phyloP scores from a whole-genome alignment of 2,888 invertebrate genomes.

The Eucera pruinosa region DNA sequence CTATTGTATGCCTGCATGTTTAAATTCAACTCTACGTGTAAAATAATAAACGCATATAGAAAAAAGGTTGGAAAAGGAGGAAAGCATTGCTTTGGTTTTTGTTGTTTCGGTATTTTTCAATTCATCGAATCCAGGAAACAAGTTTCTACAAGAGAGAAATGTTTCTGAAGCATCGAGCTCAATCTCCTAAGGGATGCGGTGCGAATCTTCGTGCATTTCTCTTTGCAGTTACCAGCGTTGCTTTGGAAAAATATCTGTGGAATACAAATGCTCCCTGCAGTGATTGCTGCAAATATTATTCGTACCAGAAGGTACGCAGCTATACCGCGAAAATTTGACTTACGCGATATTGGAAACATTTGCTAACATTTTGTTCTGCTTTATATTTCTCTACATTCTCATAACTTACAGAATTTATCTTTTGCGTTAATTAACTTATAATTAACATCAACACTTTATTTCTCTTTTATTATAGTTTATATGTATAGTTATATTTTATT shows the following conservation, averaged over 20 bases:
- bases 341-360: neutral
- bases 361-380: neutral
- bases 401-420: too few species aligned
- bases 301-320: neutral
- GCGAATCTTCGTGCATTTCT: slow-evolving; percentile 24
- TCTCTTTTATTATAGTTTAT: too few species aligned
- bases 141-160: slow-evolving; percentile 9
- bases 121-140: slow-evolving; percentile 9
- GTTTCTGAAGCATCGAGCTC: slow-evolving; percentile 3
- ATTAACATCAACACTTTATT: too few species aligned
- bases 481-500: too few species aligned
- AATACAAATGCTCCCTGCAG: slow-evolving; percentile 20
- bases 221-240: slow-evolving; percentile 23
- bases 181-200: slow-evolving; percentile 28
- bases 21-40: too few species aligned
- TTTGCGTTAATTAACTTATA: too few species aligned
- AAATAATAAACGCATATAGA: slow-evolving; percentile 1
- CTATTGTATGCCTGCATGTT: too few species aligned
- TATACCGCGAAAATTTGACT: neutral
- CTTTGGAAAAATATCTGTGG: slow-evolving; percentile 22
- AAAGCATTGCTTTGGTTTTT: neutral
- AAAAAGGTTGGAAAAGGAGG: neutral
- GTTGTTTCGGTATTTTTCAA: slow-evolving; percentile 13
- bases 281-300: slow-evolving; percentile 32
- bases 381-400: too few species aligned